These are phyloP conservation scores for Caenorhabditis inopinata DNA, from an alignment of 1,140 invertebrate species.

Conservation along the genomic window DNA sequence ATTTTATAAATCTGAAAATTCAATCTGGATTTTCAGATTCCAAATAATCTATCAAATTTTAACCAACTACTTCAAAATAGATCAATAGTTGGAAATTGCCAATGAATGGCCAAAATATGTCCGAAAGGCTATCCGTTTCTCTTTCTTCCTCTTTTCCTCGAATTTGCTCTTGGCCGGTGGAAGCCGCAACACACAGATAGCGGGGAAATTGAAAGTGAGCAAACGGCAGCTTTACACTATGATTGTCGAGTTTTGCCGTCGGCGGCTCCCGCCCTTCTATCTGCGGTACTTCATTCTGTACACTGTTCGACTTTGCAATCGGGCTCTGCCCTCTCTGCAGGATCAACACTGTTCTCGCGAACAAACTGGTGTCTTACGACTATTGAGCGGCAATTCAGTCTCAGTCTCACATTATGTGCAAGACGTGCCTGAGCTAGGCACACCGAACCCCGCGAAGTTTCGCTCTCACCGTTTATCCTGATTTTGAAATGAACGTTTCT, in stretches of 20 bases:
- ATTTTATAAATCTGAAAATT: no score
- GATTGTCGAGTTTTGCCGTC: neutral
- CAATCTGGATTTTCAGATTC: no score
- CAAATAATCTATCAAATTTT: no score
- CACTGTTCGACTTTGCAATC: neutral
- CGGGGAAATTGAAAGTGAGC: neutral
- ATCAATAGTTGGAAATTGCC: neutral
- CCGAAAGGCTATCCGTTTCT: neutral
- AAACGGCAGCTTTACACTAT: constrained; percentile 26
- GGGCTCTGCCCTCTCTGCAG: neutral
- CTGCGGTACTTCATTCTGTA: constrained; percentile 25
- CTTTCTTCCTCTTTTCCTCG: neutral
- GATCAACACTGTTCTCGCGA: constrained; percentile 8
- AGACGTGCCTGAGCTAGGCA: neutral
- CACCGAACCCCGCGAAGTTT: neutral
- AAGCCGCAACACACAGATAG: neutral
- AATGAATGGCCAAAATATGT: neutral
- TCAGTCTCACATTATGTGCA: neutral
- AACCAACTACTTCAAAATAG: no score
- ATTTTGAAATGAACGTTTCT: no score
- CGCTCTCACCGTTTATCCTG: neutral
- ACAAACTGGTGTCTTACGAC: constrained; percentile 25
- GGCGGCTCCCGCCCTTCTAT: neutral
- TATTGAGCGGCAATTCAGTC: constrained; percentile 29
- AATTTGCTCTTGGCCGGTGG: neutral